Evolutionary conservation across 2,797 vertebrate species (phyloP), one percentile per base, ranked within the genome.

Genomic region (Morelia viridis): DNA sequence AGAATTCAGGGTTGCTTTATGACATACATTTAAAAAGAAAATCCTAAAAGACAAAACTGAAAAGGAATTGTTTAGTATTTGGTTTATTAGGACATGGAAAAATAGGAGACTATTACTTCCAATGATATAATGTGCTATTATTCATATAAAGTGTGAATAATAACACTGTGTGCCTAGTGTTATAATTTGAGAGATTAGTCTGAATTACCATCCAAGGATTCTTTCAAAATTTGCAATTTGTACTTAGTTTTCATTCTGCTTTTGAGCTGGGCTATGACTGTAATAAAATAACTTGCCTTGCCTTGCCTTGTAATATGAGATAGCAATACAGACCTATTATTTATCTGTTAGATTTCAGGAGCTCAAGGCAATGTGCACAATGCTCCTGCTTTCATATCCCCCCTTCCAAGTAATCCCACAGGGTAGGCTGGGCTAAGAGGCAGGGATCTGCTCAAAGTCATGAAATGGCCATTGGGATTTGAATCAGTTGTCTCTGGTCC

Each of bases 1-100:
- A 62, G 50, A 57, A 57, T 57, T 61, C n/a, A 61, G 41, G n/a
- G 85, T 31, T 86, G 26, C 28, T 92, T 64, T 31, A 4, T 50
- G 50, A 53, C 53, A 87, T 85, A 13, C 87, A 90, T 61, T 60
- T 88, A 71, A 85, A 85, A 89, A 87, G 19, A 61, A 60, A 68
- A 35, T 26, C 57, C 60, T 62, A 56, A 89, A 89, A 56, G 53
- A 68, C 10, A 85, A 90, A 71, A 62, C 19, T 87, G 58, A 87
- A 31, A 76, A 53, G 15, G 22, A 64, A 85, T 89, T 89, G 8
- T 28, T 46, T 71, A 58, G 12, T 56, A 35, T 46, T 85, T 58
- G 31, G 22, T 86, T 85, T 85, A 84, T 83, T 31, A 62, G 60
- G 50, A 57, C 31, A 35, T 88, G 13, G 46, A 11, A 61, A 76